phyloP scores from a whole-genome alignment of 2,888 invertebrate species.

The Tolmerus cingulatus region DNA sequence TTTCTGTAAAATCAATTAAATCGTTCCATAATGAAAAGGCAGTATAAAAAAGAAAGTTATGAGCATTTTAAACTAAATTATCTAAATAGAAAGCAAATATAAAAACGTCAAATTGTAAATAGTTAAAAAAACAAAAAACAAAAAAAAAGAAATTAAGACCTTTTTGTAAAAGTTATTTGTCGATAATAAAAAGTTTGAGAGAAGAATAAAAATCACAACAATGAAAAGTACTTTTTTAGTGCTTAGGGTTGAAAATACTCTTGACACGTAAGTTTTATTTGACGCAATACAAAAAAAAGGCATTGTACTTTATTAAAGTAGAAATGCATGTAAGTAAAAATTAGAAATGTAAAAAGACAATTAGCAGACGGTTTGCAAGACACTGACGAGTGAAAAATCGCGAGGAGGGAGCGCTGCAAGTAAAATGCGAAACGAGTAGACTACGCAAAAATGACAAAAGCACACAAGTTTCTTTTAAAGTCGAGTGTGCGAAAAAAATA shows the following conservation, averaged over 20 bases:
- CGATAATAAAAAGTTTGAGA: neutral
- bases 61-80: neutral
- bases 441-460: neutral
- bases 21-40: neutral
- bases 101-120: neutral
- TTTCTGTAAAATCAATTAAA: no score
- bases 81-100: neutral
- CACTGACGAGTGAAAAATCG: neutral
- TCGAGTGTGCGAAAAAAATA: neutral
- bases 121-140: no score
- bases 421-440: neutral
- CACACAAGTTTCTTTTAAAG: neutral
- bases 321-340: slow-evolving; percentile 19
- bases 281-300: neutral
- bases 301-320: neutral
- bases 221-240: neutral
- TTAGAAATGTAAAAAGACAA: slow-evolving; percentile 33
- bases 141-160: neutral
- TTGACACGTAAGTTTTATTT: neutral
- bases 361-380: neutral
- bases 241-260: neutral
- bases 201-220: neutral
- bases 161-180: neutral
- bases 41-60: neutral
- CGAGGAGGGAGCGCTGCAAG: neutral